phyloP scores from a whole-genome alignment of 1,140 invertebrate species.

The Aphaenogaster floridana region DNA sequence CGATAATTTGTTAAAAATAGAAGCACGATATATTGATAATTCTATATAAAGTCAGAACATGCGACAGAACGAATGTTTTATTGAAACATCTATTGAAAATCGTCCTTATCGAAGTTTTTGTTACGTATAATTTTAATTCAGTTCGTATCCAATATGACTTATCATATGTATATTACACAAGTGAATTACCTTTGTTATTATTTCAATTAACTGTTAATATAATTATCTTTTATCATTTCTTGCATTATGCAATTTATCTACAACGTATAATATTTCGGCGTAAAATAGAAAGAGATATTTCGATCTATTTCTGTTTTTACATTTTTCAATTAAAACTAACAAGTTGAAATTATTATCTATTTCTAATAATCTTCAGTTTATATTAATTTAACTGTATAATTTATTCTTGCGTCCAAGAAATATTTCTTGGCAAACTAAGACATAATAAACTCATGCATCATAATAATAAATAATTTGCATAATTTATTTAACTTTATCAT shows the following conservation, averaged over 20 bases:
- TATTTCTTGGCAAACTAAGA: background rate
- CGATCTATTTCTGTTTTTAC: background rate
- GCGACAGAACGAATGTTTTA: background rate
- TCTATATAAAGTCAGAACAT: background rate
- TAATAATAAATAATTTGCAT: background rate
- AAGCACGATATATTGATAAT: background rate
- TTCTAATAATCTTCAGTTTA: background rate
- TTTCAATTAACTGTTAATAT: constrained; percentile 9
- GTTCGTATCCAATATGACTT: background rate
- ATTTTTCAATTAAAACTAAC: constrained; percentile 13
- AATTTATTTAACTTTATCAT: background rate
- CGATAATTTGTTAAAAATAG: constrained; percentile 4
- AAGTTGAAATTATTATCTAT: background rate
- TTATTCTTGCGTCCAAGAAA: background rate
- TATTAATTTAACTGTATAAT: background rate
- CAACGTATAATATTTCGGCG: background rate
- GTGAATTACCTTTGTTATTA: background rate
- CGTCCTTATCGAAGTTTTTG: background rate
- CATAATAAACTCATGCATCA: background rate
- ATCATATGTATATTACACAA: background rate
- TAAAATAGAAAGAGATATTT: background rate
- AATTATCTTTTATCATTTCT: background rate
- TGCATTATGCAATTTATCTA: background rate
- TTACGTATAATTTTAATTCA: background rate
- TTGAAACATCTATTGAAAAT: background rate